A percentile compares a stretch with the other conserved stretches of the same genome.
Conservation (phyloP, 2,888 invertebrate genomes). For the Daptonema setosum region DNA sequence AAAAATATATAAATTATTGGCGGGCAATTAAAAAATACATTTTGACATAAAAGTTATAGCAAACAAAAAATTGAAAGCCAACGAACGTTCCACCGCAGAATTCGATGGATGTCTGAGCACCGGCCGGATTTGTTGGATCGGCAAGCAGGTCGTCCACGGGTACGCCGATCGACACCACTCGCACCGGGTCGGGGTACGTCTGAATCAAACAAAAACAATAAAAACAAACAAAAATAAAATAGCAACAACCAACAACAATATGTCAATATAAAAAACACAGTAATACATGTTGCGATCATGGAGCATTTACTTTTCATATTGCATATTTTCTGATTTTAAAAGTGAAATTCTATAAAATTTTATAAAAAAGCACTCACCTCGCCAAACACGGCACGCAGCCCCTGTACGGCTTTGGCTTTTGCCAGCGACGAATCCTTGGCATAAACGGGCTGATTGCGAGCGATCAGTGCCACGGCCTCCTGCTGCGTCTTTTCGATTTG, state of each 20-base stretch:
- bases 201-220: slow-evolving; percentile 16
- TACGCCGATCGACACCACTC: slow-evolving; percentile 72
- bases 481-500: slow-evolving; percentile 47
- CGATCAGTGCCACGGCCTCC: slow-evolving; percentile 57
- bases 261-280: too few species aligned
- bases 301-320: too few species aligned
- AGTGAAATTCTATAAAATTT: too few species aligned
- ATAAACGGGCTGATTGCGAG: slow-evolving; percentile 54
- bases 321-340: too few species aligned
- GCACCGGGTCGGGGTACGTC: slow-evolving; percentile 78
- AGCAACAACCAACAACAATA: too few species aligned
- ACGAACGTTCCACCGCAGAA: slow-evolving; percentile 90
- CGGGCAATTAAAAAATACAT: not conserved
- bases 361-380: too few species aligned
- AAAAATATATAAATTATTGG: too few species aligned
- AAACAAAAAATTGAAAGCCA: slow-evolving; percentile 1
- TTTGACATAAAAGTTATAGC: not conserved
- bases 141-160: slow-evolving; percentile 66
- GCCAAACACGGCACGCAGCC: slow-evolving; percentile 87
- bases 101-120: slow-evolving; percentile 71
- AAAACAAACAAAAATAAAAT: too few species aligned
- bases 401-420: slow-evolving; percentile 69
- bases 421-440: slow-evolving; percentile 62
- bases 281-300: too few species aligned
- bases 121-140: slow-evolving; percentile 58